Percentiles rank a stretch among this genome's conserved stretches.
These are phyloP conservation scores for Diuraphis noxia DNA, from an alignment of 1,140 invertebrate genomes.

Conservation along the genomic window DNA sequence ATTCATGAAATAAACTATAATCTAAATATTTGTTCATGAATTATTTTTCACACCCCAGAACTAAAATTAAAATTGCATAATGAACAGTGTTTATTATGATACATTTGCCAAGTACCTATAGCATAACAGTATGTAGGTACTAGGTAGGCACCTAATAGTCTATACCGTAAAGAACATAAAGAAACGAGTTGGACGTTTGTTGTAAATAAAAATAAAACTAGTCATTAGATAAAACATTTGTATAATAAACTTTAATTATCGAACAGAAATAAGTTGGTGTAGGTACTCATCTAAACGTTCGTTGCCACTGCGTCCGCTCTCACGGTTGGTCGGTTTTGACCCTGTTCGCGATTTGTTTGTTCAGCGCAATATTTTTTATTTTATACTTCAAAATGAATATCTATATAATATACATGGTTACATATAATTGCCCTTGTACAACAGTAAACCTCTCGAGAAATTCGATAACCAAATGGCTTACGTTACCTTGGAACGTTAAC, in stretches of 20 bases:
- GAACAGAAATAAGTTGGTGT: neutral
- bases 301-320: neutral
- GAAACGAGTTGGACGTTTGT: neutral
- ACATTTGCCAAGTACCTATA: neutral
- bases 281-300: neutral
- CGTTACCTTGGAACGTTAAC: constrained; percentile 3
- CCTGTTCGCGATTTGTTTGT: neutral
- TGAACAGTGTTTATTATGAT: too few relatives aligned
- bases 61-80: neutral
- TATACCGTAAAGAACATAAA: neutral
- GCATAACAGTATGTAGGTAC: neutral
- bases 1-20: neutral
- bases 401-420: too few relatives aligned
- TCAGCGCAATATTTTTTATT: neutral
- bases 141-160: neutral
- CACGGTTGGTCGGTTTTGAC: neutral
- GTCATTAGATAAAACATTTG: neutral
- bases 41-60: neutral
- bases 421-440: constrained; percentile 9
- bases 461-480: constrained; percentile 1
- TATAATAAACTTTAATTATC: neutral
- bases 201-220: neutral
- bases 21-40: neutral
- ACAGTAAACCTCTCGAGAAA: neutral
- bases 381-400: neutral